phyloP scores from a whole-genome alignment of 2,113 vertebrate species.

The Notothenia coriiceps region DNA sequence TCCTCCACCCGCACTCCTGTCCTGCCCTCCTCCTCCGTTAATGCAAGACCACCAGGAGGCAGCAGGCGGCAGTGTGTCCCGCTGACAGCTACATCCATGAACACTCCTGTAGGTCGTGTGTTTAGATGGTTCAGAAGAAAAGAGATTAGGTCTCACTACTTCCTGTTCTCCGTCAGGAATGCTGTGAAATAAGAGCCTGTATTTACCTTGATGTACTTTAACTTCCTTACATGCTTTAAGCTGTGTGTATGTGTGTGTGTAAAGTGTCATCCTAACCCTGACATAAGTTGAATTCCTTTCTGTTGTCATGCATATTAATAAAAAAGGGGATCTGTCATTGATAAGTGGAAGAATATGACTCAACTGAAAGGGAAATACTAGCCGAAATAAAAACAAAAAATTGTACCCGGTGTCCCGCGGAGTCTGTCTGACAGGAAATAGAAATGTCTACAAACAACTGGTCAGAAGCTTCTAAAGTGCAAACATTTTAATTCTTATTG shows the following conservation, averaged over 20 bases:
- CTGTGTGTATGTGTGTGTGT: conserved; percentile 75
- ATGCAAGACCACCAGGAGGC: conserved; percentile 44
- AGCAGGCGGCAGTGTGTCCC: conserved; percentile 55
- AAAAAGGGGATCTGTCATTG: conserved; percentile 72
- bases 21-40: conserved; percentile 45
- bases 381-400: conserved; percentile 75
- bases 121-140: conserved; percentile 75
- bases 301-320: conserved; percentile 78
- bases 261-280: conserved; percentile 75
- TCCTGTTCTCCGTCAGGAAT: conserved; percentile 75
- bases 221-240: conserved; percentile 75
- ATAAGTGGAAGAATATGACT: conserved; percentile 75
- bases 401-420: conserved; percentile 36
- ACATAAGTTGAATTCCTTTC: conserved; percentile 77
- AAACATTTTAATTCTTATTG: not conserved
- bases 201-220: conserved; percentile 80
- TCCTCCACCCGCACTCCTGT: conserved; percentile 81
- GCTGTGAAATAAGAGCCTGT: conserved; percentile 73
- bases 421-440: conserved; percentile 8
- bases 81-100: conserved; percentile 67
- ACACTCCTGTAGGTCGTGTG: conserved; percentile 78
- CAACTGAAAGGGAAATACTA: conserved; percentile 78
- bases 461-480: not conserved
- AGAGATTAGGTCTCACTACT: conserved; percentile 70
- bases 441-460: not conserved